Evolutionary conservation across 2,888 invertebrate species (phyloP), one percentile per base, ranked within the genome.

Genomic region (Phalangium opilio): DNA sequence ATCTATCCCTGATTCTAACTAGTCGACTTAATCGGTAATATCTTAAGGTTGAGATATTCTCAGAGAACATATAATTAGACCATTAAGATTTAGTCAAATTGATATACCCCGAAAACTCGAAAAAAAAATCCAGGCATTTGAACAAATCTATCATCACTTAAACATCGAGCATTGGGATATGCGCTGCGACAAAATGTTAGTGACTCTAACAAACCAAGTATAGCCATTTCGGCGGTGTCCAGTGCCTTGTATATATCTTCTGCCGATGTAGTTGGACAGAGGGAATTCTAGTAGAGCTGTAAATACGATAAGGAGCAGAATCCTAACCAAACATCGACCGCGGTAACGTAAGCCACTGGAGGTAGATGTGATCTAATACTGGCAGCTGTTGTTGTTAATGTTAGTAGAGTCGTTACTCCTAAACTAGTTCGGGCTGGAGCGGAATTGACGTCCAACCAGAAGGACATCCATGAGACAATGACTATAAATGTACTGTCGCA

Each of bases 241-340:
- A 27, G 8, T 4, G 27, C 8, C 27, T 27, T 27, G 27, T 8
- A 27, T 27, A 7, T 4, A 8, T 27, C 27, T 27, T 27, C 27
- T 27, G 14, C 19, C 21, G 3, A 21, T n/a, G 33, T 43, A 41
- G 20, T 43, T 40, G 0, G 51, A 40, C 12, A 52, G 1, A 1
- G 51, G 51, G n/a, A 47, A 48, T 17, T 49, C 18, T 17, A 52
- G 36, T 5, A 52, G 41, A 4, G 49, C 27, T 2, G 36, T 12
- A 5, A 52, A 44, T 18, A 52, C 51, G 33, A 49, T 47, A 3
- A 7, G 1, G 45, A 47, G 33, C 51, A 52, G 2, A 40, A 10
- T 11, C 51, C 51, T 2, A 49, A 47, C 51, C 51, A 52, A 3
- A 52, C 49, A 21, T 52, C 51, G 11, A 52, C 47, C 12, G 51